Conservation (phyloP, 2,113 vertebrate species). For the Reinhardtius hippoglossoides region DNA sequence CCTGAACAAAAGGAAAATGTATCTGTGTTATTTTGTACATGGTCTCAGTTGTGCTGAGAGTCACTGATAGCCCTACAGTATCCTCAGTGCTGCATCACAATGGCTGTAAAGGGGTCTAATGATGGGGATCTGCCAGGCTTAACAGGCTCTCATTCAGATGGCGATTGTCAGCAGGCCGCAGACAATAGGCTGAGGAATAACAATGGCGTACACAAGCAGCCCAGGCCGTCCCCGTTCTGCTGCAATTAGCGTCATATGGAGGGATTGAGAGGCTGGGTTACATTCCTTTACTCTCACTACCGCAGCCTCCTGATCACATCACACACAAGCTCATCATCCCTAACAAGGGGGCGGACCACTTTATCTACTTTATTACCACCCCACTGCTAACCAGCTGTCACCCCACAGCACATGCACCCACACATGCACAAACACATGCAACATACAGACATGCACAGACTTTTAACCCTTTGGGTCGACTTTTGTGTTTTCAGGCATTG, state of each 20-base stretch:
- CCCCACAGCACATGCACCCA: neutral
- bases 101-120: constrained; percentile 71
- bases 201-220: constrained; percentile 75
- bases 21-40: constrained; percentile 14
- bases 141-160: constrained; percentile 71
- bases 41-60: constrained; percentile 30
- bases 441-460: neutral
- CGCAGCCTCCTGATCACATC: constrained; percentile 57
- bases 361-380: constrained; percentile 76
- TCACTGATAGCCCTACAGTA: constrained; percentile 65
- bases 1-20: constrained; percentile 1
- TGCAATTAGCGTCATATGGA: constrained; percentile 80
- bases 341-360: constrained; percentile 77
- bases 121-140: constrained; percentile 65
- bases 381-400: constrained; percentile 73
- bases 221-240: constrained; percentile 62
- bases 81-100: constrained; percentile 65
- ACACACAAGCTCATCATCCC: constrained; percentile 58
- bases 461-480: neutral
- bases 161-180: constrained; percentile 61
- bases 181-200: constrained; percentile 70
- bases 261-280: constrained; percentile 54
- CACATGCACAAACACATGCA: neutral
- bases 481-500: neutral
- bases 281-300: constrained; percentile 75